Evolutionary conservation across 1,140 invertebrate species (phyloP).

Genomic region (Leptoteleia sp.): DNA sequence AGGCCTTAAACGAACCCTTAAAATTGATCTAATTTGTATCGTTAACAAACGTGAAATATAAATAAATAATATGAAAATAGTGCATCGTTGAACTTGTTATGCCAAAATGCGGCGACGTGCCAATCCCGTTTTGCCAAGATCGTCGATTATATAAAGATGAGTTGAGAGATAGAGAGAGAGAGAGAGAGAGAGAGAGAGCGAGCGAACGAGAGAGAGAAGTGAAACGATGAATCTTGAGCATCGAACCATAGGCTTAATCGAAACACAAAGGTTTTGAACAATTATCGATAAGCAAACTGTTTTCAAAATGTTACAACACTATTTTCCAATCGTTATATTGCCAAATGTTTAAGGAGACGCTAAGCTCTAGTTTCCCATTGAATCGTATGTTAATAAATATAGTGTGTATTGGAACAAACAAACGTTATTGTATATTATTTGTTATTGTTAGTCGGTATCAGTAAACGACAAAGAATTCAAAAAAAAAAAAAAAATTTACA

Average conservation of each 20-base stretch:
- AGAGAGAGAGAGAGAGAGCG: not conserved
- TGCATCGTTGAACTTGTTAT: conserved; percentile 51
- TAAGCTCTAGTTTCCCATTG: conserved; percentile 45
- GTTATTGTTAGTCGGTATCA: conserved; percentile 30
- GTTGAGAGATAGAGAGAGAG: too few relatives aligned
- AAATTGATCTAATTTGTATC: conserved; percentile 36
- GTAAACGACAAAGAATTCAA: conserved; percentile 36
- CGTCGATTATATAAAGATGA: conserved; percentile 23
- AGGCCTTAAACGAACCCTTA: conserved; percentile 48
- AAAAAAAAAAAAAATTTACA: not conserved
- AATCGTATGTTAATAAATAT: too few relatives aligned
- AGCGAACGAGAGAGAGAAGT: not conserved
- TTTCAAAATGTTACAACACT: conserved; percentile 47
- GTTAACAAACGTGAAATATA: conserved; percentile 34
- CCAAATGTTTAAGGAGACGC: conserved; percentile 48
- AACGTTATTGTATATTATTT: conserved; percentile 28
- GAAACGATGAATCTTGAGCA: conserved; percentile 15
- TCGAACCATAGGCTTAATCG: conserved; percentile 29
- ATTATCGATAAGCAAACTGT: conserved; percentile 41
- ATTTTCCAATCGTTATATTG: conserved; percentile 52
- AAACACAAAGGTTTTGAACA: conserved; percentile 7
- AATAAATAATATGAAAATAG: conserved; percentile 39
- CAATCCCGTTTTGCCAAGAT: conserved; percentile 18
- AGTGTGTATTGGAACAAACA: too few relatives aligned
- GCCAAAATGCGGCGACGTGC: conserved; percentile 19